These are phyloP conservation scores for Melanerpes aurifrons DNA, from an alignment of 2,113 vertebrate species.

Conservation along the genomic window DNA sequence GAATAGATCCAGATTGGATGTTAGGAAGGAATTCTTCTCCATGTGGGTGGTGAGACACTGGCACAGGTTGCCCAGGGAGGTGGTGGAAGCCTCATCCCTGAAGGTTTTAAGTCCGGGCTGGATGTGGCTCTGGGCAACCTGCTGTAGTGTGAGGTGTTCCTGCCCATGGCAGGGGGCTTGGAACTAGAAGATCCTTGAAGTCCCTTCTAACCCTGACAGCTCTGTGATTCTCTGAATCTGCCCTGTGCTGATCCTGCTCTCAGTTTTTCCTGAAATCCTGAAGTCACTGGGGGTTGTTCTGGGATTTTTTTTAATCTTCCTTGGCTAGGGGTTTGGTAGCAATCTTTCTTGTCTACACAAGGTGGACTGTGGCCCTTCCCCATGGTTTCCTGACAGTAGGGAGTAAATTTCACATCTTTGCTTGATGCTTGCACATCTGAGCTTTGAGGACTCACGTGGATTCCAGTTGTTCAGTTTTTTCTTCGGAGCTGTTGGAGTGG, in stretches of 20 bases:
- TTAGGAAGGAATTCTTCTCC: no score
- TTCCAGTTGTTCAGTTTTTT: background rate
- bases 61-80: no score
- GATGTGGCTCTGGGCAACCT: no score
- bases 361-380: background rate
- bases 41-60: no score
- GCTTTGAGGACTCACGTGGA: background rate
- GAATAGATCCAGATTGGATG: no score
- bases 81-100: no score
- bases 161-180: no score
- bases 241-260: background rate
- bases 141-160: no score
- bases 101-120: no score
- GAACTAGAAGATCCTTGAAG: no score
- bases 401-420: background rate
- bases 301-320: background rate
- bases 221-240: background rate
- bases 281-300: no score
- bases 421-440: background rate
- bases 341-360: background rate
- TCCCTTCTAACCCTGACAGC: no score
- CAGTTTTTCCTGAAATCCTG: background rate
- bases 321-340: background rate
- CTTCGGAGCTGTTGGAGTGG: background rate
- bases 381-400: background rate